These are phyloP conservation scores for Diarsia brunnea DNA, from an alignment of 2,888 invertebrate species.

Conservation along the genomic window DNA sequence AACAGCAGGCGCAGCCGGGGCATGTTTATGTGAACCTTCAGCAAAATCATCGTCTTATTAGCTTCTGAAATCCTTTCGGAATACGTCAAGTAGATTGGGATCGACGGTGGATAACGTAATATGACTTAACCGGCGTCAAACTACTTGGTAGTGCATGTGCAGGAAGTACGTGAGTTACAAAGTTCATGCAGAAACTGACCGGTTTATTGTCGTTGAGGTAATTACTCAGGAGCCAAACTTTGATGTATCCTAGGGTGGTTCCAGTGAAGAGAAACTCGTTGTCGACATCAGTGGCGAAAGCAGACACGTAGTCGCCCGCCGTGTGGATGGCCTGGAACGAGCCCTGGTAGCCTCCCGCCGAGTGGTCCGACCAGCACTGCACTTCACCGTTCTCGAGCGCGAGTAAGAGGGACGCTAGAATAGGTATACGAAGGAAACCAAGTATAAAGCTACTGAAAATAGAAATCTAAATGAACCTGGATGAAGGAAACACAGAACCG, in stretches of 20 bases:
- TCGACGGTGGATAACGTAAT: background rate
- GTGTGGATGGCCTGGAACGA: slow-evolving; percentile 93
- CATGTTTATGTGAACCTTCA: slow-evolving; percentile 90
- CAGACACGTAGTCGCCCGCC: slow-evolving; percentile 92
- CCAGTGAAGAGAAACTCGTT: slow-evolving; percentile 94
- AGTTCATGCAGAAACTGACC: slow-evolving; percentile 68
- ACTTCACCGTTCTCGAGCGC: slow-evolving; percentile 94
- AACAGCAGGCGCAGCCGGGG: slow-evolving; percentile 92
- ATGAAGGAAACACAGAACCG: background rate
- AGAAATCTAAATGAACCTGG: background rate
- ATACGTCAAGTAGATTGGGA: slow-evolving; percentile 1
- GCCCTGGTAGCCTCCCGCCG: slow-evolving; percentile 93
- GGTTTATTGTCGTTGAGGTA: slow-evolving; percentile 88
- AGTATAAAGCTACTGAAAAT: background rate
- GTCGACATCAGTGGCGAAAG: slow-evolving; percentile 93
- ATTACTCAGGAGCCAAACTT: slow-evolving; percentile 94
- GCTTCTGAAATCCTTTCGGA: background rate
- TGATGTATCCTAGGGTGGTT: slow-evolving; percentile 94
- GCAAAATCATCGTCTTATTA: slow-evolving; percentile 6
- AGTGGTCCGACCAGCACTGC: slow-evolving; percentile 96
- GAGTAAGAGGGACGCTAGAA: slow-evolving; percentile 92
- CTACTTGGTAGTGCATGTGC: too few species aligned
- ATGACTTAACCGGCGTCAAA: background rate
- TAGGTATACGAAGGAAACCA: slow-evolving; percentile 6
- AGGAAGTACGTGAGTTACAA: background rate